These are phyloP conservation scores for Callocephalon fimbriatum DNA, from an alignment of 2,113 vertebrate genomes.

Conservation along the genomic window DNA sequence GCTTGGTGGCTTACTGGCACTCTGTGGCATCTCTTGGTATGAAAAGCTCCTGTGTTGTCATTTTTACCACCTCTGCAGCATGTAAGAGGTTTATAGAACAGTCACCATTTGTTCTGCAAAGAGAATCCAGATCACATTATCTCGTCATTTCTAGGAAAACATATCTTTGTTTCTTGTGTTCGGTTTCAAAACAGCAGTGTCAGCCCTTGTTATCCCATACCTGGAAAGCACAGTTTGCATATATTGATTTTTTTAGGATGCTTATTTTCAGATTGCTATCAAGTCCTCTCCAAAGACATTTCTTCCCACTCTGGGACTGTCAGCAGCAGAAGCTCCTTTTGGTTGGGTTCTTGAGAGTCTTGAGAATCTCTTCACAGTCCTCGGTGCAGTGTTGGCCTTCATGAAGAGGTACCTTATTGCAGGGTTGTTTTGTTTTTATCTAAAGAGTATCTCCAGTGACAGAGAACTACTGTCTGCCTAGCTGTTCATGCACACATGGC, in stretches of 20 bases:
- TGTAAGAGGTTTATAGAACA: not conserved
- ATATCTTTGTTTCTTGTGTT: not conserved
- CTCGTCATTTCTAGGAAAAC: not conserved
- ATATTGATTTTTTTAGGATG: not conserved
- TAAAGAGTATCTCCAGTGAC: not conserved
- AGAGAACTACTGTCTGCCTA: not conserved
- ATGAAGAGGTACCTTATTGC: not conserved
- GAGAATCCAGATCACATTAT: fast-evolving
- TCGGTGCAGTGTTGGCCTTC: not conserved
- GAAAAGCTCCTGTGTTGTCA: not conserved
- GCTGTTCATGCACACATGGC: fast-evolving
- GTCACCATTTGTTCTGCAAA: not conserved
- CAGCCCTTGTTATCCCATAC: not conserved
- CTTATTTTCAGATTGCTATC: not conserved
- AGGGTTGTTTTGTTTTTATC: not conserved
- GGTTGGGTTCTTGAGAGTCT: not conserved
- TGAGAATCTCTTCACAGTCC: not conserved
- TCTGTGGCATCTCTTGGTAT: not conserved
- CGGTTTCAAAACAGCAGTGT: not conserved
- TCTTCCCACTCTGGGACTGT: not conserved
- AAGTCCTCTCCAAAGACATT: not conserved
- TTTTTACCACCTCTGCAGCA: not conserved
- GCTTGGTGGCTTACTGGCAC: not conserved
- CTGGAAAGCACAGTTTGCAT: not conserved
- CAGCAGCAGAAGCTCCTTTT: not conserved